Evolutionary conservation across 2,797 vertebrate genomes (phyloP), one percentile per base, ranked within the genome.

Genomic region (Mionectes olivaceus): DNA sequence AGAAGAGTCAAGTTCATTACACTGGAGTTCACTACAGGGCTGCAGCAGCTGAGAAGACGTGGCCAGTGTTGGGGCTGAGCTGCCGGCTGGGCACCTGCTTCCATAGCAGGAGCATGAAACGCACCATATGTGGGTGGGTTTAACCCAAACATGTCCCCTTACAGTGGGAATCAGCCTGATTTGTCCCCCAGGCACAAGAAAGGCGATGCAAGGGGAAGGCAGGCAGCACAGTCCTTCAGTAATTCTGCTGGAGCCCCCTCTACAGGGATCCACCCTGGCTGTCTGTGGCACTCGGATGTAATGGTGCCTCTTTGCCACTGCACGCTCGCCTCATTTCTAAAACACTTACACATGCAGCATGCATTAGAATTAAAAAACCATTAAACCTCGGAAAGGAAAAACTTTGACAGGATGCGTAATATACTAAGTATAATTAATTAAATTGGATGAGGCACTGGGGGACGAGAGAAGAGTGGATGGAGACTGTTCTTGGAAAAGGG

Each of bases 341-440:
- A 93, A 93, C 84, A 87, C 83, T 91, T 74, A 86, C 81, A 95
- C 79, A 94, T 81, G 87, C 87, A 93, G 91, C 96, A 93, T 78
- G 91, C 94, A 97, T 91, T 96, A 93, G 96, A 94, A 97, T 97
- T 96, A 87, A 96, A 96, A 98, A 97, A 92, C 60, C 93, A 97
- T 96, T 82, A 97, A 95, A 97, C 86, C 95, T 96, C 81, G 37
- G 95, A 94, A 95, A 96, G 85, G 95, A 97, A 96, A 96, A 97
- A 96, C 94, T 97, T 94, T 96, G 96, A 97, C 96, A 97, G 97
- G 89, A 97, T 96, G 95, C 33, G 50, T 97, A 97, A 97, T 96
- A 97, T 90, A 90, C 94, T 96, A 97, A 97, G 93, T 95, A 96
- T 95, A 95, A 95, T 95, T 94, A 97, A 97, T 98, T 97, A 97